Evolutionary conservation across 2,113 vertebrate genomes (phyloP), one percentile per base, ranked within the genome.

Genomic region (Galbula dea): DNA sequence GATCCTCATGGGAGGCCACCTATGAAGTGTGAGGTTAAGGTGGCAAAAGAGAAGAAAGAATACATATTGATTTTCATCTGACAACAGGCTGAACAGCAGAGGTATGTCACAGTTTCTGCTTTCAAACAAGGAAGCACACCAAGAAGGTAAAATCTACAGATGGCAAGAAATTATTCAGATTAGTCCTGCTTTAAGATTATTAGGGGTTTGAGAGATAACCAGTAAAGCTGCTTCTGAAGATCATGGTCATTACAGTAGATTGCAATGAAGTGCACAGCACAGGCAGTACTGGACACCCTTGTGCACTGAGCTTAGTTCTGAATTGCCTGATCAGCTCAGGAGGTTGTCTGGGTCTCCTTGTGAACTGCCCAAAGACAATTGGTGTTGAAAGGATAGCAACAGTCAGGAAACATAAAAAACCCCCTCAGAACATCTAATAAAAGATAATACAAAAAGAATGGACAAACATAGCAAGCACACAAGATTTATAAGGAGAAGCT

Each of bases 231-330:
- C 37, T 83, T 57, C 46, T 57, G 83, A 52, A 86, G 61, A 79
- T 86, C 19, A 81, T 3, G 41, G 30, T 67, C 21, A 41, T 29
- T 84, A 78, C 32, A 78, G 32, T 7, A 67, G 54, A 59, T 11
- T 1, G 6, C 48, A 57, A 57, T 8, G 20, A 63, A 84, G 45
- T 21, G 29, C 41, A 62, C 23, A 10, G 17, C 9, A 21, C 62
- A 63, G 2, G 20, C 75, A 81, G 36, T 18, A 32, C n/a, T 0
- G 0, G 1, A 43, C 26, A 29, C 26, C 6, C 4, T 2, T n/a
- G 27, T 14, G 36, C 45, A 20, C 22, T 1, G 2, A 37, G 22
- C 30, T 9, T 22, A 79, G 29, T 10, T 74, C 68, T 32, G 41
- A 77, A 48, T 24, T 43, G 59, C 37, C 39, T 0, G 3, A 20